phyloP scores from a whole-genome alignment of 1,140 invertebrate species.

The Teleogryllus occipitalis region DNA sequence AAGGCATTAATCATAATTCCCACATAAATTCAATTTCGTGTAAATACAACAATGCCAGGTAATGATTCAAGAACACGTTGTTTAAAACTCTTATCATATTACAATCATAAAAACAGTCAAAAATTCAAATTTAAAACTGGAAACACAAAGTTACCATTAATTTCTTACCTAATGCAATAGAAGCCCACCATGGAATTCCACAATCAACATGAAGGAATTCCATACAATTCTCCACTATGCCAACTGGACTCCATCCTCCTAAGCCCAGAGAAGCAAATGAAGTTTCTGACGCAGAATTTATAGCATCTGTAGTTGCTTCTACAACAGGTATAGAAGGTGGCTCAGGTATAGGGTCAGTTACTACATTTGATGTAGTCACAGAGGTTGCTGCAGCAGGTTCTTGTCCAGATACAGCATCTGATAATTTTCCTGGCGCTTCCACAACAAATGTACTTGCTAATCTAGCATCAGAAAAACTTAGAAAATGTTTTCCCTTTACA shows the following conservation, averaged over 20 bases:
- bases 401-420: neutral
- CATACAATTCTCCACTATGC: conserved; percentile 66
- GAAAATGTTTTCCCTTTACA: no score
- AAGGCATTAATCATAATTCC: no score
- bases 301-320: conserved; percentile 25
- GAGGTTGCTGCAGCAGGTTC: neutral
- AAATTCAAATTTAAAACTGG: no score
- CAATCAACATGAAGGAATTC: conserved; percentile 69
- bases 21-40: no score
- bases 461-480: neutral
- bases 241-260: conserved; percentile 65
- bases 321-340: conserved; percentile 10
- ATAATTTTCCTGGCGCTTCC: neutral
- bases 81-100: no score
- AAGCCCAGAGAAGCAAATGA: conserved; percentile 71
- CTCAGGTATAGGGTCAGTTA: conserved; percentile 16
- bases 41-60: no score
- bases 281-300: conserved; percentile 57
- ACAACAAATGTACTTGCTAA: neutral
- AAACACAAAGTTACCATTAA: neutral
- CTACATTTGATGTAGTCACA: neutral
- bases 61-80: no score
- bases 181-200: conserved; percentile 82
- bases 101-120: no score
- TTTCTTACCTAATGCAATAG: conserved; percentile 61